Conservation (phyloP, 1,140 invertebrate species). For the Nebria ingens region DNA sequence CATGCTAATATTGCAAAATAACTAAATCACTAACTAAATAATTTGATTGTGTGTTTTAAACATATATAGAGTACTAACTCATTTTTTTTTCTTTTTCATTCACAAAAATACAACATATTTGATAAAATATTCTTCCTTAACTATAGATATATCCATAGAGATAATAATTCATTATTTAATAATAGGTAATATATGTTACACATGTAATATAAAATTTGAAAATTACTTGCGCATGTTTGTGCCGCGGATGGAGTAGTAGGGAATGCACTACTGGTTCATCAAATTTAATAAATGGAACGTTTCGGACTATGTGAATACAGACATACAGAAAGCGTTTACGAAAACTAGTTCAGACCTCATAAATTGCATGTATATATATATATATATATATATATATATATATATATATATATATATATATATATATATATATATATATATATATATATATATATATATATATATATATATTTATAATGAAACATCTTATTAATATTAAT, state of each 20-base stretch:
- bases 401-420: too few species aligned
- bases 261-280: conserved; percentile 6
- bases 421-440: too few species aligned
- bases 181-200: background rate
- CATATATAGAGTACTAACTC: background rate
- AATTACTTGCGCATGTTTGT: conserved; percentile 5
- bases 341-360: too few species aligned
- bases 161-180: background rate
- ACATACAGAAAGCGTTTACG: too few species aligned
- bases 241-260: background rate
- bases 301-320: background rate
- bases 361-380: background rate
- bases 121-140: conserved; percentile 9
- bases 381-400: too few species aligned
- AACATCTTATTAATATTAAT: too few species aligned
- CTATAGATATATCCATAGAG: conserved; percentile 6
- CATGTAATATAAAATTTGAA: conserved; percentile 10
- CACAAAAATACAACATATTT: conserved; percentile 9
- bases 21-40: background rate
- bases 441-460: too few species aligned
- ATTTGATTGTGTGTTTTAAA: background rate
- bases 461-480: too few species aligned
- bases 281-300: too few species aligned
- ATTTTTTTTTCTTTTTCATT: too few species aligned
- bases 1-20: background rate